A percentile compares a stretch with the other conserved stretches of the same genome.
These are phyloP conservation scores for Eidolon dupreanum DNA, from an alignment of 2,797 vertebrate species.

Conservation along the genomic window DNA sequence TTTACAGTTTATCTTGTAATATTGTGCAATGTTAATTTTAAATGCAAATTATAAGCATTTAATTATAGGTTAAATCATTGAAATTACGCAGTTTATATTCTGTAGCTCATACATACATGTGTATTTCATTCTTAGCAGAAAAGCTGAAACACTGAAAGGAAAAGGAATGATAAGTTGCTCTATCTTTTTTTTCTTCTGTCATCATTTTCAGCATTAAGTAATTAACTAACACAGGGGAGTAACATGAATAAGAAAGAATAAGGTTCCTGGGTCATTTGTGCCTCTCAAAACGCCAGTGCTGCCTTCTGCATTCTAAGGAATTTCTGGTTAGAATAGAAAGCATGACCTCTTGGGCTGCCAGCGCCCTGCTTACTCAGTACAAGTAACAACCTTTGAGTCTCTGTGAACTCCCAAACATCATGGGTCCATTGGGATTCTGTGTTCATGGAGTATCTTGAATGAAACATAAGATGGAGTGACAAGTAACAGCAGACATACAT, in stretches of 20 bases:
- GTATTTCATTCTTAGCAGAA: conserved; percentile 3
- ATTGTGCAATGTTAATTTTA: not conserved
- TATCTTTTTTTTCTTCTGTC: not conserved
- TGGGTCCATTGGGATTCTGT: not conserved
- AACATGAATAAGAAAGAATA: not conserved
- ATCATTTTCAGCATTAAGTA: not conserved
- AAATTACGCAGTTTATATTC: not conserved
- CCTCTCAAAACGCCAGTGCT: not conserved
- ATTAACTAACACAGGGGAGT: not conserved
- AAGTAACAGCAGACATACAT: not conserved
- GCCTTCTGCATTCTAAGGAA: not conserved
- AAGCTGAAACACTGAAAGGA: not conserved
- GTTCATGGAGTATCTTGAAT: not conserved
- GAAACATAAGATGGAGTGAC: not conserved
- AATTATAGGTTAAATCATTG: not conserved
- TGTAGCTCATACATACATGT: not conserved
- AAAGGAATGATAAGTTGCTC: not conserved
- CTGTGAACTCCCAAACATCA: not conserved
- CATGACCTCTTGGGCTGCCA: not conserved
- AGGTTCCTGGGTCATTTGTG: not conserved
- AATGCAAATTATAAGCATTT: not conserved
- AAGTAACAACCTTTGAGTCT: not conserved
- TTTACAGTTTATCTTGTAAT: not conserved
- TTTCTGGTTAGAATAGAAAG: not conserved
- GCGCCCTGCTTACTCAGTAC: not conserved